Evolutionary conservation across 2,797 vertebrate genomes (phyloP), one percentile per base, ranked within the genome.

Genomic region (Poeciliopsis paucimaculata): DNA sequence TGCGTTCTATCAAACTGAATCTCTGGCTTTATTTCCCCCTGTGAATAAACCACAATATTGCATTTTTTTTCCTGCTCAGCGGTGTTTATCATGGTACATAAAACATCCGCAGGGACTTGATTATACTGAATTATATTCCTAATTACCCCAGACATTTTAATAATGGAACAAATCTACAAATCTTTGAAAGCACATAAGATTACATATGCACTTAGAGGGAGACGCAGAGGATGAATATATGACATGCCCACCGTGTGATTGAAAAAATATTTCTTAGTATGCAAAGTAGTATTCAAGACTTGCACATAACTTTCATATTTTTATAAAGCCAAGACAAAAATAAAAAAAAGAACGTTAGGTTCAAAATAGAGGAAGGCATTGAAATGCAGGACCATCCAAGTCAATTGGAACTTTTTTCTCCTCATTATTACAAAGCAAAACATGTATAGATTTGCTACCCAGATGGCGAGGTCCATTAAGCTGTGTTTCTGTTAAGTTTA

Each of bases 101-200:
- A 86, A 82, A 76, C 84, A 86, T 83, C 86, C 79, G 68, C 78
- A 64, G 88, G 80, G 89, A 89, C 88, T 88, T 88, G 76, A 90
- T 90, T 73, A 83, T 64, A 76, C 77, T 53, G 78, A 92, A 91
- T 90, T 77, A 77, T 46, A 78, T 73, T 75, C 83, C 72, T 88
- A 89, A 92, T 94, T 87, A 89, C 82, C 77, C 70, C 31, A 86
- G 82, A 85, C 81, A 79, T 81, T 86, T 88, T 72, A 78, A 90
- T 91, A 90, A 66, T 66, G 62, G 34, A 36, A 20, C 16, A 0
- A 31, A 66, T 66, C 34, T 4, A 66, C 62, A 66, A 66, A 39
- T 86, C 83, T 84, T 79, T 77, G 73, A 75, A 43, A 83, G 70
- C 77, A 53, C 78, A 31, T 26, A 87, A 86, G 82, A 79, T 45